Evolutionary conservation across 1,140 invertebrate genomes (phyloP), one percentile per base, ranked within the genome.

Genomic region (Caenorhabditis remanei): DNA sequence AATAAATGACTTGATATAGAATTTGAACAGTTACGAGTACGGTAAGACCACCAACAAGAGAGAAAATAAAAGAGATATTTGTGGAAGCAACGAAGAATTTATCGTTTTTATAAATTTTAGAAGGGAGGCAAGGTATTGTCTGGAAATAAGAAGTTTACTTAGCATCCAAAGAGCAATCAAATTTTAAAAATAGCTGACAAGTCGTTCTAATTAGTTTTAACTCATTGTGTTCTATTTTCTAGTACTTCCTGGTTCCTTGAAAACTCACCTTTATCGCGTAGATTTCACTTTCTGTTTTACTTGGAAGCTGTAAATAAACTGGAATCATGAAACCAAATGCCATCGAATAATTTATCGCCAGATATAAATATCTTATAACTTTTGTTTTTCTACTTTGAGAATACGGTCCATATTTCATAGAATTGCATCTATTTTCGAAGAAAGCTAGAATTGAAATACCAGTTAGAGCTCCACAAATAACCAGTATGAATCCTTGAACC

Each of bases 371-470:
- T 71, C 65, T 71, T 8, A 43, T n/a, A 4, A 8, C 40, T n/a
- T 16, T 71, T 5, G 65, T 71, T 24, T 32, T 19, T 43, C 19
- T 43, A 19, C 40, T 71, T 46, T 71, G 65, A 46, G 65, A 13
- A 46, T 43, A 71, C 13, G 65, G 65, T 43, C 65, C 65, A 46
- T 43, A 71, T 46, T 71, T 71, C 65, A 71, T 71, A 19, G 65
- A 71, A 19, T 71, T 43, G 46, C 65, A 71, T n/a, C 65, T n/a
- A 46, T 71, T 71, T 8, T 71, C 41, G 8, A 71, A 71, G 16
- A 71, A 71, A 4, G 40, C 65, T 4, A 71, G 41, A 5, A 71
- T 71, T 1, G 65, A 71, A 46, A 71, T 71, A 8, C 65, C 65
- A 8, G 65, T 71, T 0, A 71, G 41, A 3, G 40, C 21, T 19